A percentile compares a stretch with the other conserved stretches of the same genome.
Conservation (phyloP, 2,888 invertebrate species). For the Xanthia icteritia region DNA sequence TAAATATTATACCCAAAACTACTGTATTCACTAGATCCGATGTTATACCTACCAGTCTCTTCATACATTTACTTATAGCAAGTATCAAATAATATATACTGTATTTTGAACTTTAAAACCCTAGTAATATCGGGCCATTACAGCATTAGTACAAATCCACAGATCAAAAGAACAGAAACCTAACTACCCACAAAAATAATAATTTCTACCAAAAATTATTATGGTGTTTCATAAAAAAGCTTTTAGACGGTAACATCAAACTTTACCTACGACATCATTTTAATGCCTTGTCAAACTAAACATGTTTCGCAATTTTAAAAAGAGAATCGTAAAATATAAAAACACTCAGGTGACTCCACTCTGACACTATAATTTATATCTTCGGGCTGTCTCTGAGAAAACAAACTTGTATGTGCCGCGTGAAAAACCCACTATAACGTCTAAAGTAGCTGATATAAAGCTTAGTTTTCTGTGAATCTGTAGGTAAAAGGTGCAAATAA, state of each 20-base stretch:
- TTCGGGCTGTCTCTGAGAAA: slow-evolving; percentile 61
- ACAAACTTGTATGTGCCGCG: slow-evolving; percentile 42
- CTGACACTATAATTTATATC: slow-evolving; percentile 79
- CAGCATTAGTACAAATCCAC: slow-evolving; percentile 32
- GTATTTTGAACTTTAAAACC: slow-evolving; percentile 34
- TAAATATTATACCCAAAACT: too few species aligned
- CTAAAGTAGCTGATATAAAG: not conserved
- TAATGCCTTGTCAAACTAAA: slow-evolving; percentile 72
- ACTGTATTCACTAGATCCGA: not conserved
- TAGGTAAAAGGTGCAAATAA: slow-evolving; percentile 1
- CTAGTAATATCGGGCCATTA: slow-evolving; percentile 9
- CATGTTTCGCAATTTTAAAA: slow-evolving; percentile 76
- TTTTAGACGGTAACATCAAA: slow-evolving; percentile 64
- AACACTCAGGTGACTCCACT: slow-evolving; percentile 81
- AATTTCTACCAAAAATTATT: slow-evolving; percentile 40
- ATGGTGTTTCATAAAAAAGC: slow-evolving; percentile 61
- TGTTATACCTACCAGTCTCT: not conserved
- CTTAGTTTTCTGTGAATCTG: slow-evolving; percentile 31
- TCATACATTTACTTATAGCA: not conserved
- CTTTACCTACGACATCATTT: slow-evolving; percentile 64
- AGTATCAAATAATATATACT: slow-evolving; percentile 24
- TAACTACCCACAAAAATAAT: slow-evolving; percentile 52
- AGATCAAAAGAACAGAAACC: slow-evolving; percentile 45
- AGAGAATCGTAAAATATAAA: slow-evolving; percentile 75
- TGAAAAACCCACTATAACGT: not conserved